These are phyloP conservation scores for Oostethus manadensis DNA, from an alignment of 2,113 vertebrate genomes.

Conservation along the genomic window DNA sequence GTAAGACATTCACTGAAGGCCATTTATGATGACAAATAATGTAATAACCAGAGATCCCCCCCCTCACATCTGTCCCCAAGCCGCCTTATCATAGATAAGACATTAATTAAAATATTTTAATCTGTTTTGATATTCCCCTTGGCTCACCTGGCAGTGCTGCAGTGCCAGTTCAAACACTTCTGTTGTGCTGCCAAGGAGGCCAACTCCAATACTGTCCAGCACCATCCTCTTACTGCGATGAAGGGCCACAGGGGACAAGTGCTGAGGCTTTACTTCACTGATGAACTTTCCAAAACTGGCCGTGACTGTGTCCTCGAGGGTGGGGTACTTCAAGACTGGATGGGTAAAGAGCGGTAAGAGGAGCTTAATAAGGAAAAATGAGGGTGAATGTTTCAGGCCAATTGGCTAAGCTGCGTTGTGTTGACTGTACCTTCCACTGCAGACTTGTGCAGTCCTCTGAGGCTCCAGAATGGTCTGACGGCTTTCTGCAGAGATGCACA, in stretches of 20 bases:
- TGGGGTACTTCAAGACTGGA: conserved; percentile 62
- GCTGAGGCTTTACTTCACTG: conserved; percentile 63
- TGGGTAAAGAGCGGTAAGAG: neutral
- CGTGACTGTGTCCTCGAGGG: conserved; percentile 75
- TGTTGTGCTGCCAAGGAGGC: conserved; percentile 81
- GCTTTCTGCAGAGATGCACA: conserved; percentile 53
- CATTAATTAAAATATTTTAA: conserved; percentile 1
- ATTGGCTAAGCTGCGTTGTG: neutral
- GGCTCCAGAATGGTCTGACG: conserved; percentile 29
- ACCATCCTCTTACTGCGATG: conserved; percentile 87
- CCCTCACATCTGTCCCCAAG: conserved; percentile 7
- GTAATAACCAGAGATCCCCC: neutral
- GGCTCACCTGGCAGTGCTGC: conserved; percentile 79
- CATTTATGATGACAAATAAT: neutral
- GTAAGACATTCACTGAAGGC: conserved; percentile 1
- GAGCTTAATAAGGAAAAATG: neutral
- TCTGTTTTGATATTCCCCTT: neutral
- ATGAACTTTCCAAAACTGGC: conserved; percentile 81
- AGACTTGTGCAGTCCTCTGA: conserved; percentile 66
- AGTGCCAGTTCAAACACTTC: conserved; percentile 75
- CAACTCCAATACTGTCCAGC: conserved; percentile 84
- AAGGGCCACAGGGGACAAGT: conserved; percentile 67
- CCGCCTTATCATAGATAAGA: conserved; percentile 7
- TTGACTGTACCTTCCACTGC: conserved; percentile 34
- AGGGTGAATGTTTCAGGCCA: neutral